Evolutionary conservation across 2,888 invertebrate genomes (phyloP), one percentile per base, ranked within the genome.

Genomic region (Nineta flava): DNA sequence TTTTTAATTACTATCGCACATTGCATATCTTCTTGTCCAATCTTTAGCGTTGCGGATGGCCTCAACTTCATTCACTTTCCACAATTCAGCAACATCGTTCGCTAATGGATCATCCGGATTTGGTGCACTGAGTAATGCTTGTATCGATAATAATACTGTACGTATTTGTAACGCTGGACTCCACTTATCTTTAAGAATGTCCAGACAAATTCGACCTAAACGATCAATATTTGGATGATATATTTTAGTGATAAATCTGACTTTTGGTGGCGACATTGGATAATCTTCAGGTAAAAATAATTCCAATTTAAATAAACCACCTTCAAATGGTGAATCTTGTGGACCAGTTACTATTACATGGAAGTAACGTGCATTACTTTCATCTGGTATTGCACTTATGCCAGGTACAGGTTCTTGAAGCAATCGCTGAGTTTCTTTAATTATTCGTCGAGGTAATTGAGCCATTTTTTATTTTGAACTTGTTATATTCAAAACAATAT

Each of bases 191-290:
- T 99, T 99, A 60, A 99, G 74, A 68, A 99, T 99, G 71, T 99
- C 99, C 70, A 99, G 74, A 68, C 99, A 99, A 74, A 99, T 99
- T 72, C 99, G 81, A 53, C 99, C 99, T 61, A 99, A 76, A 72
- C 96, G 94, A 76, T 99, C 99, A 69, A 99, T 99, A 72, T 99
- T 99, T 62, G 99, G 99, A 76, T 99, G 99, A 74, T 97, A 99
- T 71, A 99, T 99, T 79, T 96, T 97, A 55, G 99, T 97, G 70
- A 97, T 88, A 76, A 99, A 99, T 65, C 96, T 83, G 67, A 97
- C 97, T 82, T 95, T 97, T 56, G 99, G 99, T 57, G 99, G 96
- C 58, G 95, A 93, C 91, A 99, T 94, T 53, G 99, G 99, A 73
- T 99, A 99, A 70, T 99, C 97, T 72, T 99, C 97, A 53, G 99